Base-by-base conservation (phyloP, 2,888 invertebrate genomes). In the Poecilobothrus nobilitatus region DNA sequence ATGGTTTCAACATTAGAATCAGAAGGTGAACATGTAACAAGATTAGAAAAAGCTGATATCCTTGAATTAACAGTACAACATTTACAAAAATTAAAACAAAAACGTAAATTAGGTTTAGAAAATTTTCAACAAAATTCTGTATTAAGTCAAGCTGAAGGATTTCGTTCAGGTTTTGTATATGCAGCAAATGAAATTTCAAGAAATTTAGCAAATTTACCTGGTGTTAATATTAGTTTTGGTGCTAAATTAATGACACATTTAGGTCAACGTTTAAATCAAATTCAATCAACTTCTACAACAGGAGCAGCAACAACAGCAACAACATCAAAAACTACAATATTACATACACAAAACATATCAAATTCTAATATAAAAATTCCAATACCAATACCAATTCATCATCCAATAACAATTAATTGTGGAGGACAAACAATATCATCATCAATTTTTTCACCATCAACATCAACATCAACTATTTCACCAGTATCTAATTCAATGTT, bases 231-330 rank as follows among this genome's bases (percentile, higher is more conserved):
- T 74, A 88, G 89, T 78, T 84, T 95, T 73, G 94, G 94, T 69
- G 92, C 93, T 44, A 91, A 91, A 78, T 84, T 94, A 76, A 94
- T 94, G 94, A 92, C 94, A 68, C 94, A 94, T 81, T 86, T 95
- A 73, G 94, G 94, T 6, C 91, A 92, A 82, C 87, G 91, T 66
- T 85, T 94, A 73, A 94, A 93, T 72, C 81, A 80, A 71, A 63
- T 80, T 64, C 80, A 80, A 71, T 81, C 80, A 0, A 76, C 78
- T 0, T 10, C 33, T 18, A 37, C 18, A n/a, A n/a, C n/a, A n/a
- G n/a, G n/a, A n/a, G n/a, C 37, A 44, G 6, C 44, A 44, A 44
- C 44, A 44, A 44, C 44, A 44, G 6, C 53, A 53, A 53, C 53
- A 53, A 18, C 53, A 53, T 2, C 53, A 53, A 41, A 9, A 41